phyloP scores from a whole-genome alignment of 2,113 vertebrate genomes.

The Lepisosteus oculatus region DNA sequence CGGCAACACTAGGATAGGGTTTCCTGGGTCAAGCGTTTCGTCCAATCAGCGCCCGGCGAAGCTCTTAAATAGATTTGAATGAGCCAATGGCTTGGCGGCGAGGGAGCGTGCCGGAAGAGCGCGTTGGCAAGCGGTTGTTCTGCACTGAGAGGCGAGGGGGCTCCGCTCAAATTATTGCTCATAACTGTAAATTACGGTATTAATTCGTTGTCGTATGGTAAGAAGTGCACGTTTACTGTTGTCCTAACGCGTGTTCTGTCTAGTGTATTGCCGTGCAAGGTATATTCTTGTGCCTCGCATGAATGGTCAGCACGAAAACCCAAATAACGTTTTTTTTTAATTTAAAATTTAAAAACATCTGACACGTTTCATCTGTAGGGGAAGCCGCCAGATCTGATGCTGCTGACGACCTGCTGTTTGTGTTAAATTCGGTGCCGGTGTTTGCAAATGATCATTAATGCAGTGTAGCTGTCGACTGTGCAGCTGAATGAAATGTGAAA shows the following conservation, averaged over 20 bases:
- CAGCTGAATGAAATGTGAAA: too few species aligned
- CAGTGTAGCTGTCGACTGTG: too few species aligned
- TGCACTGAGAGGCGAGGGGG: not conserved
- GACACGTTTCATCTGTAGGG: too few species aligned
- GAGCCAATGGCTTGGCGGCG: slow-evolving; percentile 37
- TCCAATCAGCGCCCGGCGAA: slow-evolving; percentile 45
- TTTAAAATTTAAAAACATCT: too few species aligned
- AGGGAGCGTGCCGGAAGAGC: slow-evolving; percentile 31
- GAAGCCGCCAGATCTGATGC: too few species aligned
- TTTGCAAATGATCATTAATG: too few species aligned
- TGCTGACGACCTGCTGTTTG: too few species aligned
- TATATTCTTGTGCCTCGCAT: too few species aligned
- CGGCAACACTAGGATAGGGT: slow-evolving; percentile 35
- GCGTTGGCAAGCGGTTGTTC: not conserved
- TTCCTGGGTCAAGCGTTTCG: not conserved
- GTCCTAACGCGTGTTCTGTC: not conserved
- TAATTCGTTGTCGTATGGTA: slow-evolving; percentile 38
- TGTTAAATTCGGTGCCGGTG: too few species aligned
- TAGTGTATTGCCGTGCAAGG: not conserved
- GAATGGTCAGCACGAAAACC: too few species aligned
- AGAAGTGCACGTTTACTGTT: slow-evolving; percentile 14
- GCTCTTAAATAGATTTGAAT: slow-evolving; percentile 26
- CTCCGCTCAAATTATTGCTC: not conserved
- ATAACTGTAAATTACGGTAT: slow-evolving; percentile 4
- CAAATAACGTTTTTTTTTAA: too few species aligned